phyloP scores from a whole-genome alignment of 2,797 vertebrate species.

The Acanthiza pusilla region DNA sequence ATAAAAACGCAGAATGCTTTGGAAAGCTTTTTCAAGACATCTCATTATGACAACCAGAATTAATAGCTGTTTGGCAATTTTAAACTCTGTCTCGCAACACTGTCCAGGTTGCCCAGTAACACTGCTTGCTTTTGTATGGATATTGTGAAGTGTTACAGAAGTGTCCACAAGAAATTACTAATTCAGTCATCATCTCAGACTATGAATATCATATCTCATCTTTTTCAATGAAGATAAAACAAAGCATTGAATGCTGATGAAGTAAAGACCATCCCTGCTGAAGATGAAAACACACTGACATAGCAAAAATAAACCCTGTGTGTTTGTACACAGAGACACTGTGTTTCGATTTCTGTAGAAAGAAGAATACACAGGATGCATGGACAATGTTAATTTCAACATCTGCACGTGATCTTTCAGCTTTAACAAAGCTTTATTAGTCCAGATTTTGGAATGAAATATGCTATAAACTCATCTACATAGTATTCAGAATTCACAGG shows the following conservation, averaged over 20 bases:
- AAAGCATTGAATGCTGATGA: background rate
- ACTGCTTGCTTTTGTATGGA: background rate
- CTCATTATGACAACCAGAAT: background rate
- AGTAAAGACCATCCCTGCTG: background rate
- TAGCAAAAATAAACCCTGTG: background rate
- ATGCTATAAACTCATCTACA: rapidly evolving
- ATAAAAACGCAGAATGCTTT: background rate
- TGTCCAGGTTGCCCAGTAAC: background rate
- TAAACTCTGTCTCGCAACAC: background rate
- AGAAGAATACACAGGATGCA: background rate
- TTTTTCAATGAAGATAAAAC: background rate
- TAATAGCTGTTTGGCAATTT: background rate
- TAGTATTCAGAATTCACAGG: background rate
- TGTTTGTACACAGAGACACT: background rate
- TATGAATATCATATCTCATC: background rate
- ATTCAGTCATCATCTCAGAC: background rate
- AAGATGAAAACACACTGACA: background rate
- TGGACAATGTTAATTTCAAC: background rate
- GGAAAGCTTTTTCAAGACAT: background rate
- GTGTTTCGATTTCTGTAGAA: background rate
- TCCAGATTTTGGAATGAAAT: background rate
- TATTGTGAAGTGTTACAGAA: background rate
- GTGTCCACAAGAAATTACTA: background rate
- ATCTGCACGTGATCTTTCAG: background rate
- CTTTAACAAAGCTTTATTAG: background rate